A percentile compares a stretch with the other conserved stretches of the same genome.
Conservation (phyloP, 2,113 vertebrate genomes). For the Panthera tigris region DNA sequence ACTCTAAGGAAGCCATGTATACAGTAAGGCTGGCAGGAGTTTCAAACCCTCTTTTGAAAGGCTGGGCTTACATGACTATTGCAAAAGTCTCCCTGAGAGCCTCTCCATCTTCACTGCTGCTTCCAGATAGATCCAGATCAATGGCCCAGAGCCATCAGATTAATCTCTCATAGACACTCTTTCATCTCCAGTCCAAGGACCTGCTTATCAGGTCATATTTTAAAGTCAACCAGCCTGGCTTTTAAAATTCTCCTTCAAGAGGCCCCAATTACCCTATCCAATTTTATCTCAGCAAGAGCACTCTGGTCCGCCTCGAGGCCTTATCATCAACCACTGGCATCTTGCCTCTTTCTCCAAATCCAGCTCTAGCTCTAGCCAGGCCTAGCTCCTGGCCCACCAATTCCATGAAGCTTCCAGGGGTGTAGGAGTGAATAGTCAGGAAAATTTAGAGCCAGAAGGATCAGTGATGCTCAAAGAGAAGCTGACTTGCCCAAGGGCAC, state of each 20-base stretch:
- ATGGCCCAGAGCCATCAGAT: constrained; percentile 70
- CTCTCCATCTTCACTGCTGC: neutral
- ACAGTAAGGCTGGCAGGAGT: too few species aligned
- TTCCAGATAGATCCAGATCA: constrained; percentile 39
- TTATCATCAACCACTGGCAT: constrained; percentile 54
- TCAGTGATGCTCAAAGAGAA: neutral
- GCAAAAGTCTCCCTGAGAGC: neutral
- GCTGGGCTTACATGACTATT: neutral
- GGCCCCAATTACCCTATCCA: constrained; percentile 1
- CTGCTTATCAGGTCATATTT: constrained; percentile 69
- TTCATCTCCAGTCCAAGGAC: constrained; percentile 76
- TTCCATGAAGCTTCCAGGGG: neutral
- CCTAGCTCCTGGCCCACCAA: neutral
- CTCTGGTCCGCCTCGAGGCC: constrained; percentile 26
- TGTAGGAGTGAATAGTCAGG: neutral
- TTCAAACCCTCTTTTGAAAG: neutral
- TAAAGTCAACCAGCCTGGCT: constrained; percentile 65
- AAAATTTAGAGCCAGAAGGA: neutral
- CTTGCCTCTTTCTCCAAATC: constrained; percentile 5
- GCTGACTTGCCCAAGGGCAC: neutral
- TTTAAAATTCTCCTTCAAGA: constrained; percentile 56
- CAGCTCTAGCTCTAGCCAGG: neutral
- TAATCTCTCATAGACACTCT: constrained; percentile 71
- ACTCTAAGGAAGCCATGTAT: neutral
- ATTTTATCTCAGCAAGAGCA: constrained; percentile 54